A percentile compares a stretch with the other conserved stretches of the same genome.
phyloP scores from a whole-genome alignment of 2,888 invertebrate genomes.

The Leptogaster cylindrica region DNA sequence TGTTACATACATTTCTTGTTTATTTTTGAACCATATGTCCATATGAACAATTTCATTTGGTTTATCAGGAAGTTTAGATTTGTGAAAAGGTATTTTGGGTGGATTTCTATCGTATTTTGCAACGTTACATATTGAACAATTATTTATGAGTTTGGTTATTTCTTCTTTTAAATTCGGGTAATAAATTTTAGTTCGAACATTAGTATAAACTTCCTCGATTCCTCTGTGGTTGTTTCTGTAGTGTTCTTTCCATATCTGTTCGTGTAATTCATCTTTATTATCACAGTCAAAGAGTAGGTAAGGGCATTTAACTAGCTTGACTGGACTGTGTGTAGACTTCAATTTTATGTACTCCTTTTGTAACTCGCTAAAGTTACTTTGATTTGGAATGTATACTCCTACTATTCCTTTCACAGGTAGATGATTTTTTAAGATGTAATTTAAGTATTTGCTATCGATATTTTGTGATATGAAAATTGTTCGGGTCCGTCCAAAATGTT shows the following conservation, averaged over 20 bases:
- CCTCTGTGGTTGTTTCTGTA: slow-evolving; percentile 14
- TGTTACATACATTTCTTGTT: too few relatives aligned
- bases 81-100: not conserved
- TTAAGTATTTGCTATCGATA: not conserved
- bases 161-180: not conserved
- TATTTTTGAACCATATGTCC: too few relatives aligned
- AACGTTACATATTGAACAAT: not conserved
- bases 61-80: not conserved
- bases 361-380: not conserved
- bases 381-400: not conserved
- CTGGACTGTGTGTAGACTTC: not conserved
- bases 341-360: not conserved
- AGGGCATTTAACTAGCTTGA: not conserved
- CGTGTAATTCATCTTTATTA: not conserved
- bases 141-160: not conserved
- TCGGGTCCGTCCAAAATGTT: not conserved
- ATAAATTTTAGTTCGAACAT: not conserved
- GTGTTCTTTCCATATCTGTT: not conserved
- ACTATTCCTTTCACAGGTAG: not conserved
- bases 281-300: not conserved
- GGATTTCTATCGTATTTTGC: not conserved
- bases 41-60: too few relatives aligned
- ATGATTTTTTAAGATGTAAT: not conserved
- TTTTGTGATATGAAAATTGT: not conserved
- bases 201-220: not conserved